Evolutionary conservation across 2,888 invertebrate genomes (phyloP).

Genomic region (Pollenia angustigena): DNA sequence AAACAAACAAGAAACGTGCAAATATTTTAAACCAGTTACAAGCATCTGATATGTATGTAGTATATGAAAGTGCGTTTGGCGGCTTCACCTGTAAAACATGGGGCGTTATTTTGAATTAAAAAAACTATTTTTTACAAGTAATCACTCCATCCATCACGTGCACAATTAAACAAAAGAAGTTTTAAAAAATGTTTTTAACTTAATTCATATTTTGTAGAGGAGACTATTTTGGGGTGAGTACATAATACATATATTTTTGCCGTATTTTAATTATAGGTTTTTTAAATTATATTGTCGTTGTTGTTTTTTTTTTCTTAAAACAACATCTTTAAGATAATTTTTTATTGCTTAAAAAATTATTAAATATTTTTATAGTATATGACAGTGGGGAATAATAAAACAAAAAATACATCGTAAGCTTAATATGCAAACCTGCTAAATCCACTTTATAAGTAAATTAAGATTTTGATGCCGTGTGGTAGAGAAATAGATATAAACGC

Average conservation of each 20-base stretch:
- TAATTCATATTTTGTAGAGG: neutral
- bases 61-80: slow-evolving; percentile 12
- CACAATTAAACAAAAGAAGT: slow-evolving; percentile 45
- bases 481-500: too few relatives aligned
- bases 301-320: too few relatives aligned
- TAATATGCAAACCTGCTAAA: too few relatives aligned
- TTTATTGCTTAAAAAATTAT: too few relatives aligned
- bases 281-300: too few relatives aligned
- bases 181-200: slow-evolving; percentile 2
- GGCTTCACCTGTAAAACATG: slow-evolving; percentile 24
- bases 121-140: slow-evolving; percentile 31
- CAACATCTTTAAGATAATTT: too few relatives aligned
- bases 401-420: too few relatives aligned
- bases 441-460: too few relatives aligned
- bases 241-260: neutral
- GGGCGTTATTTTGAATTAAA: slow-evolving; percentile 14
- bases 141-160: slow-evolving; percentile 49
- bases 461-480: too few relatives aligned
- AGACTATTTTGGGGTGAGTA: neutral
- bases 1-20: slow-evolving; percentile 43
- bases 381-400: too few relatives aligned
- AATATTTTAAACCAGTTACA: slow-evolving; percentile 33
- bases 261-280: too few relatives aligned
- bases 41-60: slow-evolving; percentile 12
- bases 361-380: too few relatives aligned